A percentile compares a stretch with the other conserved stretches of the same genome.
These are phyloP conservation scores for Allacma fusca DNA, from an alignment of 2,888 invertebrate genomes.

Conservation along the genomic window DNA sequence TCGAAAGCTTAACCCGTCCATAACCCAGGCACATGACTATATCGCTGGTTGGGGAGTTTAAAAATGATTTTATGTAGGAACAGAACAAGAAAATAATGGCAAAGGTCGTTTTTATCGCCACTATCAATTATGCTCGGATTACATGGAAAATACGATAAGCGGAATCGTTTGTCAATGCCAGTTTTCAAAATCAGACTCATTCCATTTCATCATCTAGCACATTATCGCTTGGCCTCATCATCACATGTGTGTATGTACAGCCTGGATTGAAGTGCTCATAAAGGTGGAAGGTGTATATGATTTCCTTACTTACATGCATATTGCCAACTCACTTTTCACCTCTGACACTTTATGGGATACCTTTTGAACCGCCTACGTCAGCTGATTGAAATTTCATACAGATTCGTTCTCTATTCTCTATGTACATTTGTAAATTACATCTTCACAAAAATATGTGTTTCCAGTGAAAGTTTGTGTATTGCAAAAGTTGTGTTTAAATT, in stretches of 20 bases:
- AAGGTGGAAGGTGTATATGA: neutral
- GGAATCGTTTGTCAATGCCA: constrained; percentile 9
- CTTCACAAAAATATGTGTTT: neutral
- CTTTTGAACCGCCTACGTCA: neutral
- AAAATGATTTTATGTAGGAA: neutral
- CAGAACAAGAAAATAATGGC: constrained; percentile 6
- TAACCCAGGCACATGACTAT: neutral
- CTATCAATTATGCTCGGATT: constrained; percentile 9
- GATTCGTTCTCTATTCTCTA: neutral
- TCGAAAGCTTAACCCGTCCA: neutral
- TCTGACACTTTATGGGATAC: neutral
- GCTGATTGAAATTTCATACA: neutral
- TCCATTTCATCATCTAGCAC: neutral
- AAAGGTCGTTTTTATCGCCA: neutral
- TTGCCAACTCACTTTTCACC: neutral
- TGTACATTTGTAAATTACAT: no score
- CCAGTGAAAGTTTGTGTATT: neutral
- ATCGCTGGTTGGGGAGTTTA: neutral
- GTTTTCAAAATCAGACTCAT: constrained; percentile 8
- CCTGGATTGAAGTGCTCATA: neutral
- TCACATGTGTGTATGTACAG: neutral
- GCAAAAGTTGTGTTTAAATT: neutral
- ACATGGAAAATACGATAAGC: neutral
- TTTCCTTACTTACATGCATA: neutral
- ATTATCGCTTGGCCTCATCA: constrained; percentile 4